Percentiles rank a stretch among this genome's conserved stretches.
Conservation (phyloP, 64 coral and sea anemone species). For the Cladopsammia gracilis region DNA sequence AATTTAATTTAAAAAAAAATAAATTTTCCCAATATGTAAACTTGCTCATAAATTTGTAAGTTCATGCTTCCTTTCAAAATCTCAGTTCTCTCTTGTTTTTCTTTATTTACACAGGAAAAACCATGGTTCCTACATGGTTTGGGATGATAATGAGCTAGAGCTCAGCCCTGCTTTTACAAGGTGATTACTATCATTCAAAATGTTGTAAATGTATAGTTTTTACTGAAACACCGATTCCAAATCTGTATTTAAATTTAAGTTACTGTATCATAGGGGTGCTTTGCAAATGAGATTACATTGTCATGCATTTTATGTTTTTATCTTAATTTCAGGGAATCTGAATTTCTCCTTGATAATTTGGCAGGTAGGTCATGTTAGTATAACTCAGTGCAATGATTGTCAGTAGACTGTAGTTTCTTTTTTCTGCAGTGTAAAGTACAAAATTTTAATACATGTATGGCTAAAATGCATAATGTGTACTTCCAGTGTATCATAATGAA, state of each 20-base stretch:
- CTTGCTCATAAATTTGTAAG: no score
- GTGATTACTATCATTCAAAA: background rate
- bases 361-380: constrained; percentile 46
- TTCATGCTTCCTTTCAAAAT: no score
- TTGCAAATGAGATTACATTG: no score
- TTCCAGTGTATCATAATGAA: no score
- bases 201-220: background rate
- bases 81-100: background rate
- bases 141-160: constrained; percentile 91
- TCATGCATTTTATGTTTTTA: background rate
- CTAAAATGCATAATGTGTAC: no score
- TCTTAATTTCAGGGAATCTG: constrained; percentile 74
- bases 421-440: no score
- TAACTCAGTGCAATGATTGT: background rate
- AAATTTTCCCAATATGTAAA: no score
- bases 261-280: background rate
- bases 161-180: constrained; percentile 92
- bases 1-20: no score
- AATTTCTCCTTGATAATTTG: constrained; percentile 87
- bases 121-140: constrained; percentile 90
- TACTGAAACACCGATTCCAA: background rate
- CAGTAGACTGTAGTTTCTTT: no score
- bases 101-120: constrained; percentile 71
- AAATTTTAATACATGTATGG: no score
- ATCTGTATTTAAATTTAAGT: background rate